These are phyloP conservation scores for Garra rufa DNA, from an alignment of 2,113 vertebrate genomes.

Conservation along the genomic window DNA sequence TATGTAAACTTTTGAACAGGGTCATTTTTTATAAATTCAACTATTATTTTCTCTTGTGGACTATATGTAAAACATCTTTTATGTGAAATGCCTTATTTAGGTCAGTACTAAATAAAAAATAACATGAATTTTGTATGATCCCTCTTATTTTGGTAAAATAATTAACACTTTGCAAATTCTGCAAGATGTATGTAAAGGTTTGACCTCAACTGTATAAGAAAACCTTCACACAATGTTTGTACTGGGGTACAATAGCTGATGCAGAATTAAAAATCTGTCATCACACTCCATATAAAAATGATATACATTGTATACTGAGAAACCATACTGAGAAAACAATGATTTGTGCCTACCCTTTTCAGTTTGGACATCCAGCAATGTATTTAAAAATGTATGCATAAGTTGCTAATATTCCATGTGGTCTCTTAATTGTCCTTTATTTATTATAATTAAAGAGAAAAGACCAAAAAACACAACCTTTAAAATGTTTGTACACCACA, in stretches of 20 bases:
- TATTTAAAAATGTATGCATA: background rate
- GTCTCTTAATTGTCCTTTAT: background rate
- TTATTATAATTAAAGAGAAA: background rate
- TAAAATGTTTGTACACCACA: background rate
- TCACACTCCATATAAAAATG: background rate
- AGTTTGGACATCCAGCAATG: too few species aligned
- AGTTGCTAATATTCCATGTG: background rate
- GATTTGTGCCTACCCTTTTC: background rate
- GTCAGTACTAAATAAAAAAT: too few species aligned
- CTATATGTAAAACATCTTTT: too few species aligned
- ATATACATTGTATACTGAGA: background rate
- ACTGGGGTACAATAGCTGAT: background rate
- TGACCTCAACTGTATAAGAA: too few species aligned
- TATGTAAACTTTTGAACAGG: too few species aligned
- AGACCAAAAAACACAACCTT: background rate
- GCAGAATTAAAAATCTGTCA: background rate
- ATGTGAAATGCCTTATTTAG: too few species aligned
- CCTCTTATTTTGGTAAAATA: too few species aligned
- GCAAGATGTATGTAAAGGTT: too few species aligned
- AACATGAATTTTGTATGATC: too few species aligned
- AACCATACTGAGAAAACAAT: background rate
- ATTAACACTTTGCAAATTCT: too few species aligned
- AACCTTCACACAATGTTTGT: background rate
- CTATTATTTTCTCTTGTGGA: too few species aligned
- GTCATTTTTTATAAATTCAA: too few species aligned